phyloP scores from a whole-genome alignment of 2,113 vertebrate genomes.

The Ameiurus melas region DNA sequence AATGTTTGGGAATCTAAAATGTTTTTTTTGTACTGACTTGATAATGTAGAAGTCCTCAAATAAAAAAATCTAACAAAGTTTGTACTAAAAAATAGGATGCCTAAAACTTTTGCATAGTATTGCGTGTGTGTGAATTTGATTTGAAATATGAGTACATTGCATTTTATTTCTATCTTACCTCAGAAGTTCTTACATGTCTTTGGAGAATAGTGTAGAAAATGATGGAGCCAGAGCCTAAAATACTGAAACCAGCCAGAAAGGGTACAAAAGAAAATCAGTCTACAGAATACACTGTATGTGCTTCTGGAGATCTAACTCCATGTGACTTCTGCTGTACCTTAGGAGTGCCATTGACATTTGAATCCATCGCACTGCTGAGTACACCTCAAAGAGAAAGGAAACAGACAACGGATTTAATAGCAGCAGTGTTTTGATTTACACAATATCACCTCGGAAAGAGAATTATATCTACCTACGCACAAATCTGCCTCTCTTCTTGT shows the following conservation, averaged over 20 bases:
- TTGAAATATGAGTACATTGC: no score
- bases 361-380: slow-evolving; percentile 64
- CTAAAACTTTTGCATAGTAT: no score
- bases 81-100: no score
- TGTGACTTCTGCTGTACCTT: slow-evolving; percentile 58
- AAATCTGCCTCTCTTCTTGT: not conserved
- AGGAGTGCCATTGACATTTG: slow-evolving; percentile 68
- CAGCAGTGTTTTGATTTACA: not conserved
- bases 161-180: no score
- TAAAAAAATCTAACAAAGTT: no score
- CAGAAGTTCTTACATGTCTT: slow-evolving; percentile 57
- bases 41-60: no score
- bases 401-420: not conserved
- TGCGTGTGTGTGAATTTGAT: no score
- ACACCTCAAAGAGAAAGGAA: slow-evolving; percentile 56
- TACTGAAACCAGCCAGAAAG: slow-evolving; percentile 48
- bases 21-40: no score
- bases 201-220: slow-evolving; percentile 60
- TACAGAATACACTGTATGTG: not conserved
- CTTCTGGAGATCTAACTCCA: not conserved
- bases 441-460: not conserved
- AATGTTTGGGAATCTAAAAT: no score
- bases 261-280: not conserved
- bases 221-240: slow-evolving; percentile 68
- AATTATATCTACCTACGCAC: not conserved